Conservation (phyloP, 2,113 vertebrate genomes). For the Ifrita kowaldi region DNA sequence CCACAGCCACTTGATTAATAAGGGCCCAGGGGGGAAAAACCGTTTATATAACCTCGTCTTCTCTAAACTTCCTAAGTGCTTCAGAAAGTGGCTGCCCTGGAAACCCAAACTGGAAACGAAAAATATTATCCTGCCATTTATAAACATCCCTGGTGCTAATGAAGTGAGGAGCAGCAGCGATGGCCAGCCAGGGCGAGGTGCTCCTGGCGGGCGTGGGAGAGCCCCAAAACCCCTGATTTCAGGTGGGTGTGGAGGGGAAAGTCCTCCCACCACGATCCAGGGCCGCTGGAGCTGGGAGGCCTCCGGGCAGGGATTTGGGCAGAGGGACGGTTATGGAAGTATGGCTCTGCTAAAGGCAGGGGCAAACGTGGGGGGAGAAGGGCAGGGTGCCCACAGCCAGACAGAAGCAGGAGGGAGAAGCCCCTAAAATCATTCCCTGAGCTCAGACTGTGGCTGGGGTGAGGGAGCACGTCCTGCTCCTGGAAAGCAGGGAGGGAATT, state of each 20-base stretch:
- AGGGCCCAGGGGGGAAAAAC: constrained; percentile 12
- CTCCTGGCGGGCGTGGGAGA: constrained; percentile 17
- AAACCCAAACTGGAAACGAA: constrained; percentile 76
- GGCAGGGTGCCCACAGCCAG: not conserved
- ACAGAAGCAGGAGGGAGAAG: not conserved
- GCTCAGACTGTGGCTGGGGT: not conserved
- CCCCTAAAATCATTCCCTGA: not conserved
- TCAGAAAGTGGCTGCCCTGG: constrained; percentile 73
- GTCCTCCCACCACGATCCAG: not conserved
- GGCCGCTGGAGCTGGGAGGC: not conserved
- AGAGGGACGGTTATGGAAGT: not conserved
- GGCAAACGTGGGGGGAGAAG: not conserved
- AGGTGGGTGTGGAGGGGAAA: not conserved
- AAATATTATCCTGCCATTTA: constrained; percentile 81
- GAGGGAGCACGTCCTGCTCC: not conserved
- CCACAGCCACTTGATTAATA: constrained; percentile 53
- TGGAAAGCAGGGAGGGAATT: not conserved
- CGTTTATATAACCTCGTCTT: constrained; percentile 76
- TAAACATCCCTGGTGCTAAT: constrained; percentile 76
- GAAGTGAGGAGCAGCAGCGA: constrained; percentile 65
- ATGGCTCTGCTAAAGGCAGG: not conserved
- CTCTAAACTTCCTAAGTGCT: constrained; percentile 81
- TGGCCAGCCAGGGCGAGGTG: constrained; percentile 4
- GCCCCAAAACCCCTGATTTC: not conserved
- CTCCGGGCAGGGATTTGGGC: not conserved